Conservation (phyloP, 1,140 invertebrate genomes). For the Centruroides sculpturatus region DNA sequence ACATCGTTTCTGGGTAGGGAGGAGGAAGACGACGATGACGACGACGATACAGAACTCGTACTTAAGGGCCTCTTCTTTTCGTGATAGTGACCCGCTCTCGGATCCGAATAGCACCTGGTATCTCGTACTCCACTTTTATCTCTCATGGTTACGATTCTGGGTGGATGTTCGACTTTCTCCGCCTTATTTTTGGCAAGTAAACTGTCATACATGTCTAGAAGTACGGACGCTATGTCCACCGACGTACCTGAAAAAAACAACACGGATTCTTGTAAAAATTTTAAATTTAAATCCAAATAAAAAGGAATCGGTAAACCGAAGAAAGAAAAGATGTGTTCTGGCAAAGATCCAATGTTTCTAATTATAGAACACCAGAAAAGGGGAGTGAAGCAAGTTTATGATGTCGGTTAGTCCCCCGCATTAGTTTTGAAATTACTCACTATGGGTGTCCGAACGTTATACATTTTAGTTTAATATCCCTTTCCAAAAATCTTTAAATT, state of each 20-base stretch:
- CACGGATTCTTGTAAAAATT: too few relatives aligned
- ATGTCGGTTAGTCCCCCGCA: too few relatives aligned
- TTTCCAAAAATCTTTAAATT: too few relatives aligned
- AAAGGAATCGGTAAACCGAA: too few relatives aligned
- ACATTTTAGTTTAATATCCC: too few relatives aligned
- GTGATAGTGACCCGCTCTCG: constrained; percentile 10
- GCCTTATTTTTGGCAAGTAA: constrained; percentile 32
- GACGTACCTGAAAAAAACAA: constrained; percentile 38
- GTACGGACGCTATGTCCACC: constrained; percentile 44
- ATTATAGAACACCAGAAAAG: too few relatives aligned
- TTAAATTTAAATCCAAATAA: too few relatives aligned
- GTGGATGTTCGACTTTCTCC: constrained; percentile 9
- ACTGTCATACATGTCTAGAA: constrained; percentile 50
- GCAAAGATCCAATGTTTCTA: too few relatives aligned
- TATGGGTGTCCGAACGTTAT: too few relatives aligned
- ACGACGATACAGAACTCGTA: constrained; percentile 64
- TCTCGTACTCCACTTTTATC: constrained; percentile 2
- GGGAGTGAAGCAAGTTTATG: too few relatives aligned
- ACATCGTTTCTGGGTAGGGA: constrained; percentile 17
- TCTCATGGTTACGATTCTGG: constrained; percentile 13
- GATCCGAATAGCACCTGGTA: constrained; percentile 6
- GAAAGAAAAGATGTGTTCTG: too few relatives aligned
- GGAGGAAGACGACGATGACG: constrained; percentile 39
- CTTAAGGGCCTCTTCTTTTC: constrained; percentile 46
- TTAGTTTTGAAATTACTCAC: too few relatives aligned